Base-by-base conservation (phyloP, 2,113 vertebrate species). In the Zeus faber region DNA sequence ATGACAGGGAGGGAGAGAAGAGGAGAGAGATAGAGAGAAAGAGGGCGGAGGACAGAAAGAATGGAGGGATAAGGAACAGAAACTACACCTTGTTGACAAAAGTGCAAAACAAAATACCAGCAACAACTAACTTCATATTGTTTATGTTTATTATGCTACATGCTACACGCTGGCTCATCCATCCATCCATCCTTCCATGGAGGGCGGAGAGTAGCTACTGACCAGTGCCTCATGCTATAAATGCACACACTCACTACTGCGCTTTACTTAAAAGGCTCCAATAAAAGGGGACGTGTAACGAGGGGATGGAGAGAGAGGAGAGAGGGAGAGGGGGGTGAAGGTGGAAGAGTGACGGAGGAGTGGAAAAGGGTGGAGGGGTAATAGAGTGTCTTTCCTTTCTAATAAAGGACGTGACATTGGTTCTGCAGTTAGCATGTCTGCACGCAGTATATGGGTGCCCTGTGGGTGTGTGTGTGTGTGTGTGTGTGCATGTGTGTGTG, bases 391-490 rank as follows among this genome's bases (percentile, higher is more conserved):
- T 8, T 14, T 31, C 40, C 40, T 13, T 20, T 23, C 16, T 20
- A 35, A 25, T 26, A 49, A 20, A 54, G 67, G 60, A 63, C 54
- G 21, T 49, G 55, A 64, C 61, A 70, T 58, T 55, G 61, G 47
- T 49, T 29, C 54, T 58, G 59, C 59, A 58, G 61, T 70, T 49
- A 58, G 41, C 31, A 61, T 48, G 54, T 63, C 59, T 44, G 22
- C 40, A 27, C 24, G 54, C 35, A 58, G 58, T 49, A 58, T 45
- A 45, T 45, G 10, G 3, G 11, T 21, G 23, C 21, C 43, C 21
- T 21, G 20, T 45, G 10, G 10, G 2, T 13, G 3, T 22, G 21
- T 45, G 18, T 52, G 20, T 14, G 11, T 13, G 18, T 35, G 18
- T 22, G 11, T 14, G 33, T n/a, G n/a, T n/a, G 31, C 13, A 11